Conservation (phyloP, 2,113 vertebrate species). For the Cryptotis parvus region DNA sequence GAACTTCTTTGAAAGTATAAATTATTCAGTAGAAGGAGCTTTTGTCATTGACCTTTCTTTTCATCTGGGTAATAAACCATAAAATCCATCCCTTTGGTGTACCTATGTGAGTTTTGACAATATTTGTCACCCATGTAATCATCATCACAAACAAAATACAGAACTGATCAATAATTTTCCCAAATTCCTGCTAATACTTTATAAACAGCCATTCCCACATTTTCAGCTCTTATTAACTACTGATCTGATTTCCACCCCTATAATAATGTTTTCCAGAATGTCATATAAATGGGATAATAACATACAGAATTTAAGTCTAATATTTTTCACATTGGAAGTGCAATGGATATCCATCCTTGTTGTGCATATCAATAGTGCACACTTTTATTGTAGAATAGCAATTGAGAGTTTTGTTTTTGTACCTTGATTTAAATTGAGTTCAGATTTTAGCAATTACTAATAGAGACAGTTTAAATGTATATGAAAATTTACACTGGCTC, state of each 20-base stretch:
- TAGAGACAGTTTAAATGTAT: not conserved
- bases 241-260: not conserved
- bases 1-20: not conserved
- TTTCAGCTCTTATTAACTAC: not conserved
- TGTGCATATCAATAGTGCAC: not conserved
- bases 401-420: not conserved
- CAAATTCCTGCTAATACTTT: not conserved
- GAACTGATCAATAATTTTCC: not conserved
- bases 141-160: not conserved
- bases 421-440: not conserved
- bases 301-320: not conserved
- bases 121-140: not conserved
- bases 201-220: not conserved
- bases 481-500: too few species aligned
- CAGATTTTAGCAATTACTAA: not conserved
- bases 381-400: not conserved
- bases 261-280: not conserved
- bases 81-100: not conserved
- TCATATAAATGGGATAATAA: not conserved
- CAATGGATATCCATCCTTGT: not conserved
- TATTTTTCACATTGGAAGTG: not conserved
- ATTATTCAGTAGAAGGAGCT: not conserved
- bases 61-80: not conserved
- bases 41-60: conserved; percentile 17
- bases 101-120: conserved; percentile 13